These are phyloP conservation scores for Bombus vancouverensis DNA, from an alignment of 1,140 invertebrate species.

Conservation along the genomic window DNA sequence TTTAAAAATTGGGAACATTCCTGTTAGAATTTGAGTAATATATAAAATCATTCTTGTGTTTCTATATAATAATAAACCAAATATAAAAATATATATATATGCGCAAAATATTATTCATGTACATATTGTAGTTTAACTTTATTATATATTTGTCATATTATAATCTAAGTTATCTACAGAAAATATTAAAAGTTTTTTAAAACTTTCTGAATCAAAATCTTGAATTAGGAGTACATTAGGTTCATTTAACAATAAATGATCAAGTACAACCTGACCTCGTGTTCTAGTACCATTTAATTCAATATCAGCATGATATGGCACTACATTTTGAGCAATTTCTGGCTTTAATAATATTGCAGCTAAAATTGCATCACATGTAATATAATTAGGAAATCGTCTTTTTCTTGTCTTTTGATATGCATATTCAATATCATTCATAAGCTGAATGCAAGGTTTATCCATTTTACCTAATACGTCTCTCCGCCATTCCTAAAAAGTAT, in stretches of 20 bases:
- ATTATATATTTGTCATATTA: constrained; percentile 51
- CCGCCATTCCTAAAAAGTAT: constrained; percentile 84
- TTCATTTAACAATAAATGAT: constrained; percentile 81
- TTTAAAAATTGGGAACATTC: constrained; percentile 24
- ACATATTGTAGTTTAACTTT: constrained; percentile 15
- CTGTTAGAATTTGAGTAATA: background rate
- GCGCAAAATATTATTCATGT: constrained; percentile 5
- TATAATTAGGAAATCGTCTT: constrained; percentile 75
- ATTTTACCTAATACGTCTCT: constrained; percentile 79
- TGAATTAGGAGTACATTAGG: constrained; percentile 84
- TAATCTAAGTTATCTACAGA: constrained; percentile 62
- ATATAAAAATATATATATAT: constrained; percentile 10
- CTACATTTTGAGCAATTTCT: constrained; percentile 65
- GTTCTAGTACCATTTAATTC: constrained; percentile 84
- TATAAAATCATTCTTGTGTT: constrained; percentile 6
- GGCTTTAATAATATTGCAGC: constrained; percentile 82
- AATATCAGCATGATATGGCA: constrained; percentile 82
- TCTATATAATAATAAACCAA: background rate
- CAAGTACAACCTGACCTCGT: constrained; percentile 85
- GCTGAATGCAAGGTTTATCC: constrained; percentile 77
- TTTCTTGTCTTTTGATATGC: constrained; percentile 69
- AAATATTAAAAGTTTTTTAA: constrained; percentile 79
- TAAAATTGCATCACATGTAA: constrained; percentile 84
- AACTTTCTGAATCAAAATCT: constrained; percentile 81
- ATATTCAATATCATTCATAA: constrained; percentile 84